Evolutionary conservation across 1,140 invertebrate genomes (phyloP).

Genomic region (Nylanderia fulva): DNA sequence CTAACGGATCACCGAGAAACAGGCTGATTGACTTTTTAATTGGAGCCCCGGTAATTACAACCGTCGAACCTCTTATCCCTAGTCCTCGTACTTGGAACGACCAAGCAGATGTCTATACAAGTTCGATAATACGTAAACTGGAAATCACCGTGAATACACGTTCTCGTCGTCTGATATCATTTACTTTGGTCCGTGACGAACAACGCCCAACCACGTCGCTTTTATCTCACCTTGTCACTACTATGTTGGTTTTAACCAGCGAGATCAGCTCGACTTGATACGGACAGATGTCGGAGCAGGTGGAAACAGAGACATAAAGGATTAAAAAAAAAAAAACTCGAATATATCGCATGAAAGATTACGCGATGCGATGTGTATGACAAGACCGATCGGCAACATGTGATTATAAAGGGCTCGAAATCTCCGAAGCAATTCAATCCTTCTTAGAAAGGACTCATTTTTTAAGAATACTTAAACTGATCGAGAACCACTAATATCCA

Average conservation of each 20-base stretch:
- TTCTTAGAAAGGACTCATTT: slow-evolving; percentile 1
- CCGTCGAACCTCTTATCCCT: slow-evolving; percentile 53
- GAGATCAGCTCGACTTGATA: slow-evolving; percentile 58
- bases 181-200: slow-evolving; percentile 45
- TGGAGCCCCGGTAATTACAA: slow-evolving; percentile 78
- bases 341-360: slow-evolving; percentile 15
- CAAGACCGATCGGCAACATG: slow-evolving; percentile 23
- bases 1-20: slow-evolving; percentile 57
- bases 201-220: slow-evolving; percentile 43
- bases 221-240: slow-evolving; percentile 60
- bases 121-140: slow-evolving; percentile 59
- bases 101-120: slow-evolving; percentile 18
- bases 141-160: slow-evolving; percentile 32
- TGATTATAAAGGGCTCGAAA: not conserved
- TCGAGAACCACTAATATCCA: slow-evolving; percentile 9
- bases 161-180: slow-evolving; percentile 21
- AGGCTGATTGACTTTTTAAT: slow-evolving; percentile 83
- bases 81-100: slow-evolving; percentile 32
- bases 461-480: not conserved
- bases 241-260: slow-evolving; percentile 72
- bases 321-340: slow-evolving; percentile 3
- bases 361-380: slow-evolving; percentile 34
- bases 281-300: slow-evolving; percentile 5
- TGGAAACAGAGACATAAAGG: slow-evolving; percentile 28
- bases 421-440: not conserved